These are phyloP conservation scores for Isoperla grammatica DNA, from an alignment of 2,888 invertebrate species.

Conservation along the genomic window DNA sequence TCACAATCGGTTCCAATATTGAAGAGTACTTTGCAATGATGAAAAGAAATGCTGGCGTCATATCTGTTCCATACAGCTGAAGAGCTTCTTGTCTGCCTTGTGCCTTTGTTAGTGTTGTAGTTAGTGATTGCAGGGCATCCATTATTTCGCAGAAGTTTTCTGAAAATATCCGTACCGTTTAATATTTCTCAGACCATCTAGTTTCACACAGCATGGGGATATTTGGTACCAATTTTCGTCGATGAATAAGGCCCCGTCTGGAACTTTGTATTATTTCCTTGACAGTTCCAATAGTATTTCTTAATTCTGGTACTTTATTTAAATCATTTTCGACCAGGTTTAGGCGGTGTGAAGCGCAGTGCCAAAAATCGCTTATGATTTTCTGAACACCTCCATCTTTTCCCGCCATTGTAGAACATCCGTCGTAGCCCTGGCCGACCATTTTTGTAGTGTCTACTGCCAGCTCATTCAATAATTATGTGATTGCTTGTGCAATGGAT, in stretches of 20 bases:
- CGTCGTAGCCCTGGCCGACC: slow-evolving; percentile 36
- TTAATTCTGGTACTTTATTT: slow-evolving; percentile 32
- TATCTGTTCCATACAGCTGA: too few relatives aligned
- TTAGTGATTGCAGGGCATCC: too few relatives aligned
- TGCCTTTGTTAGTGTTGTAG: too few relatives aligned
- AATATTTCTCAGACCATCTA: slow-evolving; percentile 30
- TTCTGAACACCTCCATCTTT: slow-evolving; percentile 35
- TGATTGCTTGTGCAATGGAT: slow-evolving; percentile 34
- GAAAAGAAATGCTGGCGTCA: too few relatives aligned
- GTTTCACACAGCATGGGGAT: slow-evolving; percentile 30
- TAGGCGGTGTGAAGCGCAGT: slow-evolving; percentile 33
- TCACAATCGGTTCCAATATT: too few relatives aligned
- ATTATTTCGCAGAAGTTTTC: neutral
- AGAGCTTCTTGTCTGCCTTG: too few relatives aligned
- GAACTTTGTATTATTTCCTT: slow-evolving; percentile 35
- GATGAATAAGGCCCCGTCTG: slow-evolving; percentile 18
- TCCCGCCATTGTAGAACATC: slow-evolving; percentile 37
- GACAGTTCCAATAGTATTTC: slow-evolving; percentile 33
- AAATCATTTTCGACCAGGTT: slow-evolving; percentile 36
- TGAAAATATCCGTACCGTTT: slow-evolving; percentile 25
- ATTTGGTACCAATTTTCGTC: slow-evolving; percentile 28
- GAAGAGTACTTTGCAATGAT: too few relatives aligned
- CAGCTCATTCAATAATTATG: slow-evolving; percentile 31
- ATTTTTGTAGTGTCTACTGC: slow-evolving; percentile 31
- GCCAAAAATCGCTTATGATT: slow-evolving; percentile 34